Conservation (phyloP, 2,113 vertebrate genomes). For the Neofelis nebulosa region DNA sequence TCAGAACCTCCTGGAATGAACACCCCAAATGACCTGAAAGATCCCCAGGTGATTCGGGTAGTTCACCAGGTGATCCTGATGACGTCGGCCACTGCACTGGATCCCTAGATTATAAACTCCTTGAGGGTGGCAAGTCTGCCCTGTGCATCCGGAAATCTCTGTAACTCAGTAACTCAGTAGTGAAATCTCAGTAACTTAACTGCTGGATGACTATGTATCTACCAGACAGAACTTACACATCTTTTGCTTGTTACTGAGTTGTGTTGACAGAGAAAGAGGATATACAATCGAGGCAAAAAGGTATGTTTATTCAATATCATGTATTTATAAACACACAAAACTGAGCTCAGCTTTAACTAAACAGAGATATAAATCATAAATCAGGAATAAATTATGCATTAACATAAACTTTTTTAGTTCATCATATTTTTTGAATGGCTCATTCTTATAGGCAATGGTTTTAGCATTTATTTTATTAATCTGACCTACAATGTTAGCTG, state of each 20-base stretch:
- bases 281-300: neutral
- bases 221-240: neutral
- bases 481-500: neutral
- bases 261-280: neutral
- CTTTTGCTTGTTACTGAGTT: neutral
- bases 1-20: neutral
- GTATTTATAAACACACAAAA: constrained; percentile 36
- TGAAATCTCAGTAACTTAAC: neutral
- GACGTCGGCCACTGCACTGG: neutral
- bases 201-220: neutral
- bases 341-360: neutral
- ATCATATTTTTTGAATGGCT: neutral
- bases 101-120: neutral
- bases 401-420: neutral
- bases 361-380: neutral
- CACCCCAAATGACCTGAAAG: neutral
- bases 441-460: neutral
- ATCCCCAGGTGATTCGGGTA: neutral
- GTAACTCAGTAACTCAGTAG: no score
- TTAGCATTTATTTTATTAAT: neutral
- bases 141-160: neutral
- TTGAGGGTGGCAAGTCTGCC: neutral
- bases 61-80: neutral
- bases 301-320: neutral
- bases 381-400: neutral